Percentiles rank a stretch among this genome's conserved stretches.
Conservation (phyloP, 2,113 vertebrate species). For the Crotalus tigris region DNA sequence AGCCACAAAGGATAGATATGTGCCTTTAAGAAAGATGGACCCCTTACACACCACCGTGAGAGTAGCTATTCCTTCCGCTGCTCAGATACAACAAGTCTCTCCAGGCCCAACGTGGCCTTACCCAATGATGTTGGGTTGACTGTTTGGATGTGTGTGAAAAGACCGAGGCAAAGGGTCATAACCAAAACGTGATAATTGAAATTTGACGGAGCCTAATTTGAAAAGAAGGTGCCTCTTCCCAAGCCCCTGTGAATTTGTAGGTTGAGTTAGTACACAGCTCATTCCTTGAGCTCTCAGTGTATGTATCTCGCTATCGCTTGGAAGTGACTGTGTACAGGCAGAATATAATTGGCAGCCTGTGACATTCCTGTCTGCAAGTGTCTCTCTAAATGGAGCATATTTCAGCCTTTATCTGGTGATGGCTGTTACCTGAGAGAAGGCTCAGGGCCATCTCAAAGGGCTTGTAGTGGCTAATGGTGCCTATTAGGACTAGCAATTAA, state of each 20-base stretch:
- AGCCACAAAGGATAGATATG: neutral
- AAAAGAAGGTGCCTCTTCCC: slow-evolving; percentile 30
- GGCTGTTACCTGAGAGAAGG: slow-evolving; percentile 78
- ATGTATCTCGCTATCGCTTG: slow-evolving; percentile 63
- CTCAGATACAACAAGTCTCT: neutral
- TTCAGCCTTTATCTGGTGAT: slow-evolving; percentile 78
- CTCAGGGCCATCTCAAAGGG: slow-evolving; percentile 79
- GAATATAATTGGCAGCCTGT: slow-evolving; percentile 78
- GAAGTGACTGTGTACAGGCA: slow-evolving; percentile 71
- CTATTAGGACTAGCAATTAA: slow-evolving; percentile 81
- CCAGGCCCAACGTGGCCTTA: neutral
- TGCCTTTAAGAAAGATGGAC: neutral
- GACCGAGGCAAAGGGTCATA: slow-evolving; percentile 32
- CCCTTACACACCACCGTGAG: neutral
- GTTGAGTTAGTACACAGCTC: slow-evolving; percentile 55
- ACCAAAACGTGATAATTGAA: slow-evolving; percentile 58
- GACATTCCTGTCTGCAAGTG: slow-evolving; percentile 75
- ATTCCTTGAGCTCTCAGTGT: slow-evolving; percentile 64
- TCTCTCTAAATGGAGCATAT: slow-evolving; percentile 72
- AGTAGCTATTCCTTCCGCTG: neutral
- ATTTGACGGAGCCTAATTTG: slow-evolving; percentile 50
- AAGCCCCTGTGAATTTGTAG: slow-evolving; percentile 39
- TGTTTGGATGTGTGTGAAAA: neutral
- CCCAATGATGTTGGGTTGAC: slow-evolving; percentile 1
- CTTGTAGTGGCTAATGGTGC: slow-evolving; percentile 80